Conservation (phyloP, 2,888 invertebrate species). For the Chrysolina oricalcia region DNA sequence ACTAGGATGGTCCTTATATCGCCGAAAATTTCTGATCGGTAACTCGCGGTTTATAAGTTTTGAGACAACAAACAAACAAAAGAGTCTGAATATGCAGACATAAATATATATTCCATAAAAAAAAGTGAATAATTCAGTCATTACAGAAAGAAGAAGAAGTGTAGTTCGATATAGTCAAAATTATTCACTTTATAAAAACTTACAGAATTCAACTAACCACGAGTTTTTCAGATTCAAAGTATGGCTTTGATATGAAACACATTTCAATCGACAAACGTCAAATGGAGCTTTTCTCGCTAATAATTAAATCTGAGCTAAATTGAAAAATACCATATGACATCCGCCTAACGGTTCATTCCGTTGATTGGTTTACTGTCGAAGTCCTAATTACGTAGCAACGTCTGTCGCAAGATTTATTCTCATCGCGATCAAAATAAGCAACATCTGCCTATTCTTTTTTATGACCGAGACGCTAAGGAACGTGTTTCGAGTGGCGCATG, state of each 20-base stretch:
- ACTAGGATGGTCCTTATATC: too few relatives aligned
- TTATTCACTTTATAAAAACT: too few relatives aligned
- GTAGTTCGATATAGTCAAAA: too few relatives aligned
- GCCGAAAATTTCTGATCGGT: too few relatives aligned
- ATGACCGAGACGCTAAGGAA: neutral
- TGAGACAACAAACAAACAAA: too few relatives aligned
- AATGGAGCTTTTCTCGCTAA: neutral
- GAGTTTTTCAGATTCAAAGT: too few relatives aligned
- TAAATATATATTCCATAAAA: too few relatives aligned
- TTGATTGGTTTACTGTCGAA: conserved; percentile 9
- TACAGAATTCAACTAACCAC: too few relatives aligned
- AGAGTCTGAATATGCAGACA: too few relatives aligned
- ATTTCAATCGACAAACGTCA: neutral
- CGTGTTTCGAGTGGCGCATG: conserved; percentile 1
- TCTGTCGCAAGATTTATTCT: conserved; percentile 10
- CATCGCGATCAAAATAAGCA: conserved; percentile 14
- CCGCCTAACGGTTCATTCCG: neutral
- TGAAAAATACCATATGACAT: conserved; percentile 4
- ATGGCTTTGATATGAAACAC: neutral
- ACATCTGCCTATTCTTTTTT: conserved; percentile 12
- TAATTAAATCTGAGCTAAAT: neutral
- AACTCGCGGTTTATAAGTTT: too few relatives aligned
- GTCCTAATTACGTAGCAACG: conserved; percentile 5
- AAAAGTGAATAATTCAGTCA: too few relatives aligned
- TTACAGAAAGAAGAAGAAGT: too few relatives aligned